Conservation (phyloP, 2,888 invertebrate species). For the Sclerodermus sp. region DNA sequence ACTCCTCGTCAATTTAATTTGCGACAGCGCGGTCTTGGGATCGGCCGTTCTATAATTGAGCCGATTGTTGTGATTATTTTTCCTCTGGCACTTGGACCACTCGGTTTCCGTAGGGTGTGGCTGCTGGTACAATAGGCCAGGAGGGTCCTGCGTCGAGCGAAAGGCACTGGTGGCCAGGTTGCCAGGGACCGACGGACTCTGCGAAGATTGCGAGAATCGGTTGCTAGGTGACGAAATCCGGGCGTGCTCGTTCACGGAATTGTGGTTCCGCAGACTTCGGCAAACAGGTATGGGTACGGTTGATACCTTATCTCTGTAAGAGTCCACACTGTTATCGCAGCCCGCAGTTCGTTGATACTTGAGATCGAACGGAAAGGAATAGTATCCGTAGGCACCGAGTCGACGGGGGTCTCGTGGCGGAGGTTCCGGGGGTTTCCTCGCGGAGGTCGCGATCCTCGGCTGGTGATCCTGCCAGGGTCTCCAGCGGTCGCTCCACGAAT, state of each 20-base stretch:
- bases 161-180: no score
- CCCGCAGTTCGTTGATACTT: constrained; percentile 14
- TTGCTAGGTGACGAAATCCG: no score
- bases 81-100: constrained; percentile 19
- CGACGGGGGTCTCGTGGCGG: constrained; percentile 77
- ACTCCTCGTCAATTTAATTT: not conserved
- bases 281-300: not conserved
- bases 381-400: constrained; percentile 22
- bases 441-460: no score
- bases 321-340: not conserved
- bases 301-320: not conserved
- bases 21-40: not conserved
- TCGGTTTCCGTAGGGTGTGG: no score
- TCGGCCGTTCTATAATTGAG: constrained; percentile 13
- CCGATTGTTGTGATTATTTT: constrained; percentile 27
- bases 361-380: constrained; percentile 27
- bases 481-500: no score
- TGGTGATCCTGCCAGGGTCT: no score
- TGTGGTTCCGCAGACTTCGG: not conserved
- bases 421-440: constrained; percentile 55
- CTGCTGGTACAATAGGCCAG: no score
- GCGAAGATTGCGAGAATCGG: no score
- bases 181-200: no score
- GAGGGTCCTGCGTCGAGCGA: no score
- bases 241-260: not conserved